A percentile compares a stretch with the other conserved stretches of the same genome.
Conservation (phyloP, 1,140 invertebrate genomes). For the Cydia fagiglandana region DNA sequence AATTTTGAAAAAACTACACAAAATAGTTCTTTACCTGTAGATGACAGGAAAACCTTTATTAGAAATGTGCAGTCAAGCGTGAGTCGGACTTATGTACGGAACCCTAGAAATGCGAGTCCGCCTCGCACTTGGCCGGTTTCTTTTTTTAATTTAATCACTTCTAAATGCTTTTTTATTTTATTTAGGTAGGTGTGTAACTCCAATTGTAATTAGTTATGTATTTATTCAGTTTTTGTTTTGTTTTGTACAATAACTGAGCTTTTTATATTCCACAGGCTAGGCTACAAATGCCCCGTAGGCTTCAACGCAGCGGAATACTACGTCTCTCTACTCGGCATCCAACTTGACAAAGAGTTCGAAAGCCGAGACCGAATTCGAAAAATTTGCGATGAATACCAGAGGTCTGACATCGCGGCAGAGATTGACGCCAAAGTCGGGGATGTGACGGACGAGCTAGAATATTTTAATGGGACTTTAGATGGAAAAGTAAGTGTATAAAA, state of each 20-base stretch:
- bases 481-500: slow-evolving; percentile 57
- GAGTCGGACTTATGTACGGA: too few species aligned
- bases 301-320: slow-evolving; percentile 88
- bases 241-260: not conserved
- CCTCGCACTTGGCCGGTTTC: too few species aligned
- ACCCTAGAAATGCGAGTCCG: too few species aligned
- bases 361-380: slow-evolving; percentile 79
- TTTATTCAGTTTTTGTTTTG: too few species aligned
- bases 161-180: too few species aligned
- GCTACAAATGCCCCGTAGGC: slow-evolving; percentile 81
- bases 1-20: too few species aligned
- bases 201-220: too few species aligned
- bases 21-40: too few species aligned
- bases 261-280: slow-evolving; percentile 53
- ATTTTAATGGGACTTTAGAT: slow-evolving; percentile 62
- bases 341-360: slow-evolving; percentile 68
- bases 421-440: slow-evolving; percentile 63
- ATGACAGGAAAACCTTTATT: too few species aligned
- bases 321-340: slow-evolving; percentile 82
- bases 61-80: too few species aligned
- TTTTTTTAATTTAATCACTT: too few species aligned
- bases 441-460: slow-evolving; percentile 66
- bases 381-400: slow-evolving; percentile 79
- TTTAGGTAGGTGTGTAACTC: too few species aligned
- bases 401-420: slow-evolving; percentile 64